Conservation (phyloP, 2,888 invertebrate genomes). For the Parascotia fuliginaria region DNA sequence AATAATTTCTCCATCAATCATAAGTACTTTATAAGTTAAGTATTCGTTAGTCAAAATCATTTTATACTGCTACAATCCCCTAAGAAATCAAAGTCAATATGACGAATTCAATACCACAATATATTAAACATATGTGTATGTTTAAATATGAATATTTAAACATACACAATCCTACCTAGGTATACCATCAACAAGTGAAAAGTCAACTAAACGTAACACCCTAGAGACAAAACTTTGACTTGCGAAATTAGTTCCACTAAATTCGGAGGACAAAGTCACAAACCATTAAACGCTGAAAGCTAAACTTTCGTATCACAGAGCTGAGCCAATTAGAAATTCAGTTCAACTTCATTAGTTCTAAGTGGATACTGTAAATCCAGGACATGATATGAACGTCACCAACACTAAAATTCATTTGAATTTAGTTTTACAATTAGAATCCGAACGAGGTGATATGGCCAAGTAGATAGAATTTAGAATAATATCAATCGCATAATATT, state of each 20-base stretch:
- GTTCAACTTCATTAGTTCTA: constrained; percentile 53
- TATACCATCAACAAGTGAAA: constrained; percentile 42
- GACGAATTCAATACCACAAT: too few relatives aligned
- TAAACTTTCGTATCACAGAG: constrained; percentile 57
- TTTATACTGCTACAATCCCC: too few relatives aligned
- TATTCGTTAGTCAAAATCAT: too few relatives aligned
- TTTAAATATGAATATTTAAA: not conserved
- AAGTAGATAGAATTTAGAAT: too few relatives aligned
- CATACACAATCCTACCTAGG: constrained; percentile 1
- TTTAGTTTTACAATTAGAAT: too few relatives aligned
- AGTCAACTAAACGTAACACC: constrained; percentile 41
- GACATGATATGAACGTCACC: constrained; percentile 31
- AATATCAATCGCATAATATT: too few relatives aligned
- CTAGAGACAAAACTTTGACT: constrained; percentile 47
- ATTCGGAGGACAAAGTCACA: constrained; percentile 60
- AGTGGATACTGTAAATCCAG: constrained; percentile 39
- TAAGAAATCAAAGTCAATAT: too few relatives aligned
- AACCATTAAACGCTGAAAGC: constrained; percentile 62
- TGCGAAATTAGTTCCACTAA: constrained; percentile 57
- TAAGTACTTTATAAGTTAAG: too few relatives aligned
- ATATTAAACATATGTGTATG: too few relatives aligned
- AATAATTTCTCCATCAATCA: too few relatives aligned
- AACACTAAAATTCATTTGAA: constrained; percentile 21
- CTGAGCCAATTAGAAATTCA: constrained; percentile 60
- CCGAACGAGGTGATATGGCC: too few relatives aligned